Evolutionary conservation across 1,140 invertebrate species (phyloP), one percentile per base, ranked within the genome.

Genomic region (Eulimnadia texana): DNA sequence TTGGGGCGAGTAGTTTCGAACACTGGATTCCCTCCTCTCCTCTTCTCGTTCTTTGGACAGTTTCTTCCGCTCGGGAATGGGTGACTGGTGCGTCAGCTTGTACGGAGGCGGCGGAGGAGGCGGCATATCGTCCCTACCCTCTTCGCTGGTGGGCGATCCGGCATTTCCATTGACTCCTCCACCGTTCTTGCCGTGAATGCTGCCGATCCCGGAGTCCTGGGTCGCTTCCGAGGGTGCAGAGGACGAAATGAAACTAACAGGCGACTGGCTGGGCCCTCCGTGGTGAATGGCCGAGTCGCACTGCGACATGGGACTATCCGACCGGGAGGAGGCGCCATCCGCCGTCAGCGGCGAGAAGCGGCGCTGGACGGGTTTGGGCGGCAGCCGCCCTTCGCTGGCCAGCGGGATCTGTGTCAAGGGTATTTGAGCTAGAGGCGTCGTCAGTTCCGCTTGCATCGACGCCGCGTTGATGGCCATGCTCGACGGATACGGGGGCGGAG

Each of bases 1-100:
- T 78, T 75, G 25, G 10, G 64, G 67, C 2, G 65, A 70, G 54
- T 71, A 71, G 52, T 70, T 72, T 55, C 66, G 68, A 6, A 93
- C 90, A 76, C 92, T 93, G 63, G 86, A 88, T 70, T 95, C 91
- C 52, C 88, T 78, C 33, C 90, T 78, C 71, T 94, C 88, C 64
- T 93, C 90, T 68, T 97, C 92, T 68, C 93, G 92, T 70, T 95
- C 91, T 73, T 90, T 88, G 66, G 87, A 91, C 68, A 95, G 86
- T 61, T 88, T 85, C 67, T 90, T 93, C 3, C 93, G 78, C 67
- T 96, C 91, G 0, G 93, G 93, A 67, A 96, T 96, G 0, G 93
- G 93, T 1, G 91, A 95, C 65, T 90, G 87, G 69, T 93, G 90
- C 65, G 90, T 85, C 51, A 65, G 19, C 73, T 89, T 90, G 58